Evolutionary conservation across 2,113 vertebrate species (phyloP), one percentile per base, ranked within the genome.

Genomic region (Gavialis gangeticus): DNA sequence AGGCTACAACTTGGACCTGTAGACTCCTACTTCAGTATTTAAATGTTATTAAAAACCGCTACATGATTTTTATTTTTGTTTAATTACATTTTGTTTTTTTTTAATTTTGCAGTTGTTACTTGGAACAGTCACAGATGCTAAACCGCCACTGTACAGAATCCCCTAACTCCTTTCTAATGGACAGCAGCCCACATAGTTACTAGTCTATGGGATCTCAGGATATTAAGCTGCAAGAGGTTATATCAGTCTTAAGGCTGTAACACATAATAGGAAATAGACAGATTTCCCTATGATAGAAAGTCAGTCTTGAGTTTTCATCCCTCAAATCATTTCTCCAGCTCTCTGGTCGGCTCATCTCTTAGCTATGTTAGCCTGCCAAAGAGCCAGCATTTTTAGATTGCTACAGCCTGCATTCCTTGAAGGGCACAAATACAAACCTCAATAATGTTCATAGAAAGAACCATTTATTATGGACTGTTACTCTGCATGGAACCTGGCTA

Each of bases 161-260:
- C 88, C 5, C 27, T 88, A 30, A 17, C 11, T 6, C 8, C 9
- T 5, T 4, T 17, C 24, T 6, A 73, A 55, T 1, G 1, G 21
- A 67, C 10, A 87, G 58, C 46, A 15, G 21, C 27, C 37, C 15
- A 64, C 71, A 27, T 54, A 75, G 17, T 55, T 91, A 57, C 22
- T 84, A 28, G 55, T 46, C 76, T 76, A 37, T 0, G 87, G 57
- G 56, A 88, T 57, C 88, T 66, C 37, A 60, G 22, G 6, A 3
- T 66, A 24, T 30, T 57, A 94, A 93, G 21, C 30, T 86, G 75
- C 34, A 88, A 73, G 92, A 94, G 87, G 94, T 79, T 85, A 82
- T 67, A 15, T 10, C 60, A 84, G 34, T 59, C 58, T 5, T 76
- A 13, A 81, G 28, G 4, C 59, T 76, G 24, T 87, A 75, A 25